Evolutionary conservation across 2,888 invertebrate species (phyloP), one percentile per base, ranked within the genome.

Genomic region (Margaritifera margaritifera): DNA sequence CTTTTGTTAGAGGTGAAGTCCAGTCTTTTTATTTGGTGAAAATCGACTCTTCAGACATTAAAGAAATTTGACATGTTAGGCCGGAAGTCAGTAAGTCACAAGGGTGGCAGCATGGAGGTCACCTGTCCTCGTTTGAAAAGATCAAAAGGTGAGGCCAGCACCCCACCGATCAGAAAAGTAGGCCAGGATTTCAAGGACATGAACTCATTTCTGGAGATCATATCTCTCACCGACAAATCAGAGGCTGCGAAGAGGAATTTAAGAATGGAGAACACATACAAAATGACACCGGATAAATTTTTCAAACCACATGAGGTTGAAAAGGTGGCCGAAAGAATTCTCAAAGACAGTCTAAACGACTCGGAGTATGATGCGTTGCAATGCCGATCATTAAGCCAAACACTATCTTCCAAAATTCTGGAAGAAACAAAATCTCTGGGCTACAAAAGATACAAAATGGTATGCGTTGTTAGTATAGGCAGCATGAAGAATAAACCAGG

Each of bases 391-490:
- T 68, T 86, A 11, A 84, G 84, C 56, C 86, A 87, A 62, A 67
- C 77, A 11, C 62, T 87, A 22, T 85, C 86, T 50, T 77, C 80
- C 5, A 70, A 66, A 25, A 83, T 87, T 55, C 72, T 87, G 72
- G 84, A 86, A 50, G 74, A 72, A 60, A 73, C 87, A 2, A 85
- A 85, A 75, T 20, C 71, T 6, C 72, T 86, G 27, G 75, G 79
- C 42, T 72, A 80, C 24, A 72, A 72, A 62, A 71, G 82, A 18
- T 87, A 84, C 74, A 88, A 88, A 75, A 73, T 87, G 62, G 85
- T 88, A 18, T 83, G 84, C n/a, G 80, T 86, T 22, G 86, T 87
- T 6, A 85, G 85, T n/a, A 79, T 88, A 19, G 88, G 88, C 3
- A 82, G 82, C 65, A 64, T 86, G 27, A 81, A 77, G 63, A 86